A percentile compares a stretch with the other conserved stretches of the same genome.
These are phyloP conservation scores for Phasia obesa DNA, from an alignment of 2,888 invertebrate species.

Conservation along the genomic window DNA sequence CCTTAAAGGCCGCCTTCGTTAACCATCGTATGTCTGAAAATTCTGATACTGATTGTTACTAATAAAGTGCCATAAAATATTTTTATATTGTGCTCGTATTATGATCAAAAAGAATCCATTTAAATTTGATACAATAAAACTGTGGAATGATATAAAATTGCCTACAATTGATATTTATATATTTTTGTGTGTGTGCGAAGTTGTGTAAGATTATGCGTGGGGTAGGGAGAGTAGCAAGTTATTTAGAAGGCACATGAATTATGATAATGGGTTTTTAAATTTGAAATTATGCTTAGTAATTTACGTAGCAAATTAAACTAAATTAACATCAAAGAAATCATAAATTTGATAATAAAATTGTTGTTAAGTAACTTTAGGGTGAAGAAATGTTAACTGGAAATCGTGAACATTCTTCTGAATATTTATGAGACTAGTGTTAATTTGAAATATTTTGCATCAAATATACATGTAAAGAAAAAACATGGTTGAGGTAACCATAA, in stretches of 20 bases:
- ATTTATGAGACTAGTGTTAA: too few species aligned
- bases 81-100: constrained; percentile 32
- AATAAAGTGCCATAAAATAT: constrained; percentile 45
- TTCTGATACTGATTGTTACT: constrained; percentile 10
- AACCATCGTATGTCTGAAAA: background rate
- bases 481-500: too few species aligned
- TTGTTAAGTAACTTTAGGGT: background rate
- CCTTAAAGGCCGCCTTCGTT: background rate
- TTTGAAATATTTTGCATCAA: too few species aligned
- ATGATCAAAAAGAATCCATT: constrained; percentile 57
- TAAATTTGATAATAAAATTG: constrained; percentile 47
- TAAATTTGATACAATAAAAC: constrained; percentile 50
- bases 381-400: too few species aligned
- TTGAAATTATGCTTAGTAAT: constrained; percentile 55
- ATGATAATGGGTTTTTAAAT: constrained; percentile 68
- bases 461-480: too few species aligned
- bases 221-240: constrained; percentile 35
- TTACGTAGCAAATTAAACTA: constrained; percentile 49
- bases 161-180: background rate
- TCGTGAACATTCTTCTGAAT: too few species aligned
- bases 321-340: constrained; percentile 63
- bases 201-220: background rate
- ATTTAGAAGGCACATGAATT: constrained; percentile 60
- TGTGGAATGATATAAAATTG: constrained; percentile 6
- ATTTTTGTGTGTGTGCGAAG: background rate